Conservation (phyloP, 1,140 invertebrate species). For the Zaprionus gabonicus region DNA sequence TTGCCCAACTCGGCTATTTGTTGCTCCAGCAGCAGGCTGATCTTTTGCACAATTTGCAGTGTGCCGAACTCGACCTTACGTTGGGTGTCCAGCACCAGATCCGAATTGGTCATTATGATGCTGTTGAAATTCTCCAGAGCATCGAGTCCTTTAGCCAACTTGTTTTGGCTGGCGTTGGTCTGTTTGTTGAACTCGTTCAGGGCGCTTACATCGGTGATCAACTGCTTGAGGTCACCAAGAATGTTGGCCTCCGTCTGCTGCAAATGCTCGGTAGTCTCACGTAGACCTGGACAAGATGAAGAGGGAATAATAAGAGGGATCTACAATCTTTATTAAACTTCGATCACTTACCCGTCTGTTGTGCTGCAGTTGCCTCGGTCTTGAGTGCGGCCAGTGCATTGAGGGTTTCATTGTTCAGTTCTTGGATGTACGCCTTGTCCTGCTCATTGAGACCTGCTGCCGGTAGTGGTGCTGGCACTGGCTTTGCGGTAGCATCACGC, state of each 20-base stretch:
- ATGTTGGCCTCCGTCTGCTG: conserved; percentile 74
- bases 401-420: conserved; percentile 76
- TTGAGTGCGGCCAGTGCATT: conserved; percentile 69
- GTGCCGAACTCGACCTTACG: conserved; percentile 93
- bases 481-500: conserved; percentile 14
- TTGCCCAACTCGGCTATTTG: conserved; percentile 89
- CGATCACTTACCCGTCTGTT: conserved; percentile 63
- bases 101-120: conserved; percentile 92
- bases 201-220: conserved; percentile 83
- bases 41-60: conserved; percentile 93
- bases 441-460: conserved; percentile 53
- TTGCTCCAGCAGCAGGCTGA: conserved; percentile 89
- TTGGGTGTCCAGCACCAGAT: conserved; percentile 93
- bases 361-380: conserved; percentile 43
- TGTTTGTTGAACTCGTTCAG: conserved; percentile 85
- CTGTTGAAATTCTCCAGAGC: conserved; percentile 90
- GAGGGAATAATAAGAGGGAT: not conserved
- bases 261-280: conserved; percentile 84
- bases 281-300: conserved; percentile 44
- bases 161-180: conserved; percentile 86
- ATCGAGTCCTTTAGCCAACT: conserved; percentile 85
- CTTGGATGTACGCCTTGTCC: conserved; percentile 73
- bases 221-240: conserved; percentile 73
- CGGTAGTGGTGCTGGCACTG: conserved; percentile 40
- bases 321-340: not conserved